phyloP scores from a whole-genome alignment of 2,888 invertebrate genomes.

The Stramonita haemastoma region DNA sequence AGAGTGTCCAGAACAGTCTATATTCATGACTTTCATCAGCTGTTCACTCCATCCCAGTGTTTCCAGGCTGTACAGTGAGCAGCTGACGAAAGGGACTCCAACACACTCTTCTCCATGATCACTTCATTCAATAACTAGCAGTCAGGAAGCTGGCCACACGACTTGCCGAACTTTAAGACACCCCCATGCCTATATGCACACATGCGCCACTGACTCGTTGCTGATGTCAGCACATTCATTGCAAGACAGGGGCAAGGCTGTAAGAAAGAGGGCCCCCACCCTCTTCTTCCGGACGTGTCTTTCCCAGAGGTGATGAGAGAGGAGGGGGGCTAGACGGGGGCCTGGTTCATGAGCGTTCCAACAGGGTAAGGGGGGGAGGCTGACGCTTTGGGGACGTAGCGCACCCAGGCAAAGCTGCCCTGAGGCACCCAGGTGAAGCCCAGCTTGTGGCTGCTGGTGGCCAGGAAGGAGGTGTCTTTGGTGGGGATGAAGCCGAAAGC shows the following conservation, averaged over 20 bases:
- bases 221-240: conserved; percentile 50
- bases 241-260: conserved; percentile 49
- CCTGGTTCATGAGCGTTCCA: not conserved
- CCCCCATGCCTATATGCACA: not conserved
- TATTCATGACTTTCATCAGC: no score
- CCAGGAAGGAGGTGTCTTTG: conserved; percentile 62
- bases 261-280: conserved; percentile 38
- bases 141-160: no score
- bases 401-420: conserved; percentile 69
- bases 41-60: no score
- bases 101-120: no score
- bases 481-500: conserved; percentile 68
- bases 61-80: no score
- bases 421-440: conserved; percentile 71
- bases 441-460: conserved; percentile 59
- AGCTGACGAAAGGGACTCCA: no score
- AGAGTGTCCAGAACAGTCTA: no score
- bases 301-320: not conserved
- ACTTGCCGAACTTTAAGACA: not conserved
- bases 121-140: no score
- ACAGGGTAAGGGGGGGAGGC: not conserved
- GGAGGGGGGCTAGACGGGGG: not conserved
- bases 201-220: not conserved
- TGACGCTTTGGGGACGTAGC: conserved; percentile 48
- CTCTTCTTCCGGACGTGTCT: not conserved